Base-by-base conservation (phyloP, 1,140 invertebrate genomes). In the Conus betulinus region DNA sequence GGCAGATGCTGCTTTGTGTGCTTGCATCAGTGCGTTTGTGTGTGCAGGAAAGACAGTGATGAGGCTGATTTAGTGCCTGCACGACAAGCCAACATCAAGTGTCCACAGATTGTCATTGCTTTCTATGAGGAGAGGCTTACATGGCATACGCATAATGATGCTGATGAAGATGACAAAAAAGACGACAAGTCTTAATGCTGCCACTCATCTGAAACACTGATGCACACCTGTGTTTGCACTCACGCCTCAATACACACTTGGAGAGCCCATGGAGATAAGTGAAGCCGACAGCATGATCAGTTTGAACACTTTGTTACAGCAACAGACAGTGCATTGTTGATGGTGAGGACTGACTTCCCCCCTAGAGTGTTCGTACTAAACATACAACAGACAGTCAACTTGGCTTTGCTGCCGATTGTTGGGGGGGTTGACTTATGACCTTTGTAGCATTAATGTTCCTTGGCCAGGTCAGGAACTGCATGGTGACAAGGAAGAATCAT, bases 61-160 rank as follows among this genome's bases (percentile, higher is more conserved):
- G 98, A 99, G 94, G 98, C 98, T 0, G 98, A 99, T 94, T 95
- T 99, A 53, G 98, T 99, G 5, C 97, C 98, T 17, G 97, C 98
- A 0, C 97, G 98, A 92, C 97, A 98, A 92, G 98, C 98, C 0
- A 99, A 99, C 95, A 96, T 97, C 0, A 97, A 97, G 88, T 99
- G 98, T 94, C 98, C 98, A 10, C 98, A 99, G 95, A 97, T 99
- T 82, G 98, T 99, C 0, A 99, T 99, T 83, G 97, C 97, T 92
- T 99, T 99, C 93, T 99, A 99, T 93, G 98, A 99, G 95, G 98
- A 99, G 93, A 96, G 98, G 93, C 96, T 99, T 25, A 99, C 98
- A 13, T 99, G 98, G 98, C 98, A 99, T 94, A 97, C 97, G 88
- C 97, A 94, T 82, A 93, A 94, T 90, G 67, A 71, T n/a, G 67